Conservation (phyloP, 2,113 vertebrate species). For the Salvelinus namaycush region DNA sequence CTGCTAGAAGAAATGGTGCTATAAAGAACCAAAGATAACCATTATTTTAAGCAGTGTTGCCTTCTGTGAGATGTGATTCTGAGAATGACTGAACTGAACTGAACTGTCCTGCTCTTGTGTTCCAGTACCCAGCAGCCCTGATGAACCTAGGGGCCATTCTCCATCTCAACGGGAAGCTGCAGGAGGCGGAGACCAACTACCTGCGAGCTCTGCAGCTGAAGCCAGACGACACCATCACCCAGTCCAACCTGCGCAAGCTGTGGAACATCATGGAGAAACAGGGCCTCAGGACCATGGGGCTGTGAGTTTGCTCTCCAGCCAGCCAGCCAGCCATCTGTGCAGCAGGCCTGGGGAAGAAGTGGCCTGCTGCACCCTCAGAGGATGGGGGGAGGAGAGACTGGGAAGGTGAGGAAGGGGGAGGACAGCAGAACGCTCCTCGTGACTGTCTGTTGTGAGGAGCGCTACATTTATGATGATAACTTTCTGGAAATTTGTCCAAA, state of each 20-base stretch:
- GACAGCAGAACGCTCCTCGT: constrained; percentile 36
- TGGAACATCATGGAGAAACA: constrained; percentile 99
- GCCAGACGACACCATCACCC: constrained; percentile 94
- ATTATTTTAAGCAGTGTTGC: neutral
- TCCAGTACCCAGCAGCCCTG: constrained; percentile 92
- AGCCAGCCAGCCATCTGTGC: constrained; percentile 33
- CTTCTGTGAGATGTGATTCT: neutral
- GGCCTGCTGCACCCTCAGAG: constrained; percentile 4
- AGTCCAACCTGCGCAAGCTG: constrained; percentile 96
- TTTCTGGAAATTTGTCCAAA: constrained; percentile 27
- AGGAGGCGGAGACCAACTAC: constrained; percentile 94
- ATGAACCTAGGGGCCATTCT: constrained; percentile 99
- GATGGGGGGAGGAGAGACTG: constrained; percentile 20
- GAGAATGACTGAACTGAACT: neutral
- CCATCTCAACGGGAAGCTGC: constrained; percentile 93
- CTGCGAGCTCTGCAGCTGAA: constrained; percentile 93
- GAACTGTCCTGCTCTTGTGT: constrained; percentile 20
- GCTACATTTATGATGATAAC: constrained; percentile 30
- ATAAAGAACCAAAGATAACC: neutral
- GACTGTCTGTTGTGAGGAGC: constrained; percentile 35
- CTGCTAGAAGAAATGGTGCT: neutral
- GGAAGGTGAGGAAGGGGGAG: constrained; percentile 32
- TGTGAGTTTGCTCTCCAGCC: constrained; percentile 69
- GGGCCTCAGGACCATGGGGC: constrained; percentile 89
- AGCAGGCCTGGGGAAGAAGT: constrained; percentile 34